Percentiles rank a stretch among this genome's conserved stretches.
phyloP scores from a whole-genome alignment of 2,113 vertebrate species.

The Lethenteron reissneri region DNA sequence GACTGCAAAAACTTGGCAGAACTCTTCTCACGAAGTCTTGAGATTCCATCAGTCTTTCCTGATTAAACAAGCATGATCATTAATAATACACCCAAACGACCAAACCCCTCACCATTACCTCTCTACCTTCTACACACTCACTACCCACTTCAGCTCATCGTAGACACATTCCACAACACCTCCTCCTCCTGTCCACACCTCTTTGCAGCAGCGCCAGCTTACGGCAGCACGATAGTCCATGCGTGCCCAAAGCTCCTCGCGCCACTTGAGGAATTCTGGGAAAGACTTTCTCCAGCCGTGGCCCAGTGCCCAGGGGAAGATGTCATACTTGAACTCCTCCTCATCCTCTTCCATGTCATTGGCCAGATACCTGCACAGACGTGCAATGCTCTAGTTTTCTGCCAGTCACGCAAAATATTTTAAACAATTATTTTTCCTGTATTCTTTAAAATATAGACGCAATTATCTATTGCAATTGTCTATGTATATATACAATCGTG shows the following conservation, averaged over 20 bases:
- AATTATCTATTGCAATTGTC: not conserved
- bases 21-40: not conserved
- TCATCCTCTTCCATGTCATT: slow-evolving; percentile 95
- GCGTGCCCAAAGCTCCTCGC: slow-evolving; percentile 63
- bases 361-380: slow-evolving; percentile 52
- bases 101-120: not conserved
- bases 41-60: not conserved
- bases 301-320: slow-evolving; percentile 87
- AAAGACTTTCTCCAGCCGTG: slow-evolving; percentile 61
- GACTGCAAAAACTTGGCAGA: not conserved
- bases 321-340: slow-evolving; percentile 70
- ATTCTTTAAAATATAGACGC: not conserved
- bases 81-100: not conserved
- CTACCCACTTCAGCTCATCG: not conserved
- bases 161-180: too few relatives aligned
- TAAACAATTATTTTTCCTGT: not conserved
- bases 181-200: slow-evolving; percentile 30
- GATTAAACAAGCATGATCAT: not conserved
- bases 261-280: slow-evolving; percentile 48
- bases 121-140: not conserved
- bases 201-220: slow-evolving; percentile 76
- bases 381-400: not conserved
- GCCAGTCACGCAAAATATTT: too few relatives aligned
- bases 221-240: slow-evolving; percentile 71
- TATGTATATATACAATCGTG: not conserved